Evolutionary conservation across 2,797 vertebrate species (phyloP), one percentile per base, ranked within the genome.

Genomic region (Argya squamiceps): DNA sequence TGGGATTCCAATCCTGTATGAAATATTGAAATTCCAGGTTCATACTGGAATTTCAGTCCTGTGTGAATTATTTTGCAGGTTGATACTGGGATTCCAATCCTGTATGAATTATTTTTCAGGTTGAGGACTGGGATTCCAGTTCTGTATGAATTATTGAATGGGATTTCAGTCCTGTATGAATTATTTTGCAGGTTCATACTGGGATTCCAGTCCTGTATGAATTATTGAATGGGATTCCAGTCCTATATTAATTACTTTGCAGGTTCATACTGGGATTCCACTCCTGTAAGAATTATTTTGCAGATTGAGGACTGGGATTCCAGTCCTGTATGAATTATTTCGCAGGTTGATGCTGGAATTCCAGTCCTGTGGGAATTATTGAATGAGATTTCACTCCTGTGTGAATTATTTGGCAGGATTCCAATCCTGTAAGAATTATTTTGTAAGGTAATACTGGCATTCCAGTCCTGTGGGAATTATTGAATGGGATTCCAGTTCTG

Each of bases 251-350:
- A 41, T 56, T 44, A 17, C 29, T 58, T 17, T 70, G 37, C 21
- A 52, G 36, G 21, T 6, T 70, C 12, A 9, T 1, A 6, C 10
- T 43, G 39, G 19, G 24, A 43, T 55, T 22, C 0, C 49, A 53
- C 2, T 41, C 26, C 5, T 6, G n/a, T 34, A 2, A 0, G 67
- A 41, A 41, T 46, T 46, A 18, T 36, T 58, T 32, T 70, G 37
- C 22, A 53, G 37, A 22, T 6, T 70, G 9, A 12, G 1, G 1
- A 10, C 10, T 34, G 52, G 24, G 8, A 43, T 55, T 22, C 1
- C 41, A 58, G 3, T 36, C 56, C 34, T 55, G 53, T 56, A 6
- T 3, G 20, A 55, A n/a, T 55, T 13, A 15, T 36, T 58, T 24
- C 55, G 39, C 22, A 53, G 37, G 10, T 7, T 71, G 10, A 12